Evolutionary conservation across 2,888 invertebrate species (phyloP).

Genomic region (Horisme vitalbata): DNA sequence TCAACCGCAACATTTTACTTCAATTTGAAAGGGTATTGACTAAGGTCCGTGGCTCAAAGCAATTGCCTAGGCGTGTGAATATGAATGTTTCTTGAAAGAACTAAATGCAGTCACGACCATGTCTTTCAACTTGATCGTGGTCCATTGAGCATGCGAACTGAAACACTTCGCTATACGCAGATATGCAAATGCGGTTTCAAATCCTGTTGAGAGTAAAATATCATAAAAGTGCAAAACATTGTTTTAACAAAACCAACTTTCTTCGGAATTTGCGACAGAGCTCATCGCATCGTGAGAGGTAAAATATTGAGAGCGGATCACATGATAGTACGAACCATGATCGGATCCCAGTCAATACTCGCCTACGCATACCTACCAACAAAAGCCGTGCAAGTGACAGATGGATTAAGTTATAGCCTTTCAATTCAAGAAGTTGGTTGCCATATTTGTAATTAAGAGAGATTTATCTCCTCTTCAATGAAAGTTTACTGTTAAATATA

Average conservation of each 20-base stretch:
- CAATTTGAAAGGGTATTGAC: conserved; percentile 5
- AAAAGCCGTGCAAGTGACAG: too few species aligned
- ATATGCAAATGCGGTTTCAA: conserved; percentile 29
- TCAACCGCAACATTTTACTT: conserved; percentile 3
- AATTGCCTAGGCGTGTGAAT: conserved; percentile 26
- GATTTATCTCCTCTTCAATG: too few species aligned
- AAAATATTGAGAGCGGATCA: conserved; percentile 6
- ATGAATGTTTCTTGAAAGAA: conserved; percentile 28
- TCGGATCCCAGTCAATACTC: too few species aligned
- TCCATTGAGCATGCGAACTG: conserved; percentile 26
- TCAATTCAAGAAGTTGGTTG: too few species aligned
- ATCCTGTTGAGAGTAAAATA: conserved; percentile 24
- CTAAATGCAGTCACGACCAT: conserved; percentile 29
- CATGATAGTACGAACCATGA: too few species aligned
- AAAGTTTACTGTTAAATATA: not conserved
- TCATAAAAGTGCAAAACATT: conserved; percentile 29
- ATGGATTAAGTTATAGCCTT: too few species aligned
- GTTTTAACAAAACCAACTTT: conserved; percentile 29
- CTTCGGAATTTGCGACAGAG: conserved; percentile 11
- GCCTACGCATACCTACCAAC: too few species aligned
- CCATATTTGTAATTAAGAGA: too few species aligned
- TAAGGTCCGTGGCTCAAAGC: conserved; percentile 12
- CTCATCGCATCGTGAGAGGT: conserved; percentile 2
- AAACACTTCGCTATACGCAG: conserved; percentile 17
- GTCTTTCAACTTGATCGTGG: conserved; percentile 28